Conservation (phyloP, 1,140 invertebrate species). For the Drosophila ogumai region DNA sequence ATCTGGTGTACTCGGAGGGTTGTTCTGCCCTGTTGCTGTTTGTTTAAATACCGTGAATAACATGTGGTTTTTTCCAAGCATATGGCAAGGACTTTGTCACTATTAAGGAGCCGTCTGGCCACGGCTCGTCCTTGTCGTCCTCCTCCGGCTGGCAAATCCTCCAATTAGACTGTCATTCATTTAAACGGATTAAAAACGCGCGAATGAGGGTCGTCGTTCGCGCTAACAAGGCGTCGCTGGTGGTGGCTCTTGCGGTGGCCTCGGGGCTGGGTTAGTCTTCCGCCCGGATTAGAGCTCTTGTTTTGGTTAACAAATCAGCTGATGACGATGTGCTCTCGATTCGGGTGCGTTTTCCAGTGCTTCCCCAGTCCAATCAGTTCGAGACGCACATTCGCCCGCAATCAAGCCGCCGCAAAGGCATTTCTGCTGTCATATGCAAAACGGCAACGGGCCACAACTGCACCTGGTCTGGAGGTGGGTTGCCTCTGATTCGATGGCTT, state of each 20-base stretch:
- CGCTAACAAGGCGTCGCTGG: constrained; percentile 51
- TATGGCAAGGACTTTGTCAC: constrained; percentile 84
- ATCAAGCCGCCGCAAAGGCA: constrained; percentile 59
- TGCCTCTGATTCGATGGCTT: constrained; percentile 45
- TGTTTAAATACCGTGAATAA: constrained; percentile 85
- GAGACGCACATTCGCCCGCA: constrained; percentile 53
- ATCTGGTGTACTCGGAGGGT: constrained; percentile 34
- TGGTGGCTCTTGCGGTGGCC: constrained; percentile 64
- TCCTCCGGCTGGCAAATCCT: constrained; percentile 68
- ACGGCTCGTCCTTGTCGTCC: constrained; percentile 1
- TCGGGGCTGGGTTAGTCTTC: constrained; percentile 30
- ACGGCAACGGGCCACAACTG: constrained; percentile 44
- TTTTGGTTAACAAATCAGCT: constrained; percentile 78
- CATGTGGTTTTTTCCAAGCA: constrained; percentile 84
- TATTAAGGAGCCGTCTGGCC: constrained; percentile 61
- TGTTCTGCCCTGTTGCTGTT: constrained; percentile 68
- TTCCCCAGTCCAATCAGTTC: constrained; percentile 63
- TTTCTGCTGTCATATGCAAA: constrained; percentile 81
- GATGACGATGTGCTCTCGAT: constrained; percentile 45
- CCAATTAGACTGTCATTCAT: constrained; percentile 85
- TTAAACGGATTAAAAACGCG: constrained; percentile 84
- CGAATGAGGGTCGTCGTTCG: constrained; percentile 49
- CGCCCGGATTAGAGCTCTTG: constrained; percentile 71
- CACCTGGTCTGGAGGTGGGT: constrained; percentile 33
- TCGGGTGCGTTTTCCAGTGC: constrained; percentile 9